Base-by-base conservation (phyloP, 1,140 invertebrate genomes). In the Hirudo medicinalis region DNA sequence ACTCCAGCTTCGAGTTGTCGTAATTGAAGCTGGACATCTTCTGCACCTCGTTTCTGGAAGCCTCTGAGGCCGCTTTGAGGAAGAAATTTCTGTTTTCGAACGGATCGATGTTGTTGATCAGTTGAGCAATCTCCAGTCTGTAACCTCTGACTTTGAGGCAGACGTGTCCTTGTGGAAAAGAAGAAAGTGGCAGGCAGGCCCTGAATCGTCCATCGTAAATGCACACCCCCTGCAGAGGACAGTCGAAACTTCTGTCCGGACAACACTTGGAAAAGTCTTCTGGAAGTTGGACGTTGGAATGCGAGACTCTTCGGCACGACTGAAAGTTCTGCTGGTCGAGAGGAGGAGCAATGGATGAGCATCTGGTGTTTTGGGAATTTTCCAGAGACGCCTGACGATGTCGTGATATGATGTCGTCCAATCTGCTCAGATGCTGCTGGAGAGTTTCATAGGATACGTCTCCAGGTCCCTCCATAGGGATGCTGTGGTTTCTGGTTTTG, bases 361-460 rank as follows among this genome's bases (percentile, higher is more conserved):
- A 11, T 13, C 43, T 49, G 43, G 43, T 9, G 15, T 49, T 9
- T 2, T 15, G 11, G 11, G 43, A 17, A 49, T 13, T 49, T 15
- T 49, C 43, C 43, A 15, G 43, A 1, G 43, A 49, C 5, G 43
- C 15, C 43, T 49, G 43, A 17, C 43, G 43, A 49, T 49, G 43
- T 15, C 15, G 43, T 63, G 57, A 25, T 63, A 63, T 63, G 57
- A 25, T 25, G 22, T 32, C 29, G 57, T 63, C 57, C 29, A 63
- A 20, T 63, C 29, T 32, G 57, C 57, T 63, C 22, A 63, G 57
- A 63, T 63, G 57, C 57, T 63, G 57, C 57, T 63, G 57, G 22
- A 63, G 29, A 9, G 22, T 32, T 25, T 32, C 29, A 15, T 63
- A 49, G 11, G 43, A 49, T 2, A 49, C 43, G 15, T 49, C 43